Evolutionary conservation across 1,140 invertebrate species (phyloP), one percentile per base, ranked within the genome.

Genomic region (Dufourea novaeangliae): DNA sequence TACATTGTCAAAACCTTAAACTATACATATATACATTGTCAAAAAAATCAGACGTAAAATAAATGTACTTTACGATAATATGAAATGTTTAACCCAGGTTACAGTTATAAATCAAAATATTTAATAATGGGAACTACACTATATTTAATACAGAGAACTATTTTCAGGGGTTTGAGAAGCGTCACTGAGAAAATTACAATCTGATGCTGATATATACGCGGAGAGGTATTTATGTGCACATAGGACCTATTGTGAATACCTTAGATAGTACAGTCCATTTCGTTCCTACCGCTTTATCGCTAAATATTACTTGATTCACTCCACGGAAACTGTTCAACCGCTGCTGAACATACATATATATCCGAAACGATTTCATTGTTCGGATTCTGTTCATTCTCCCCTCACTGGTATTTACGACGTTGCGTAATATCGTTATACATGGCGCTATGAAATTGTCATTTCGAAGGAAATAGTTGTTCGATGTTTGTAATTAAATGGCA

Each of bases 191-290:
- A 71, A 76, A 78, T 81, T 52, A 73, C 80, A 67, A 73, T 68
- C 73, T 57, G 69, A 82, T 68, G 39, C 25, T 66, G 68, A 54
- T 78, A 41, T 83, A 78, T 50, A 27, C 17, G n/a, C 39, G 14
- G 5, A 64, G n/a, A n/a, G n/a, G n/a, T n/a, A n/a, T n/a, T n/a
- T n/a, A n/a, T n/a, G 50, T 56, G n/a, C 61, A 27, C 20, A 7
- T 12, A 14, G 50, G 17, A 63, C n/a, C 62, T 78, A 82, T 82
- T 83, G 74, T 74, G 68, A 83, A 83, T 83, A 79, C 61, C 70
- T 82, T 69, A 83, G 80, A 83, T 83, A 79, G 76, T 75, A 79
- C 75, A 79, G 68, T 74, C 76, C 76, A 83, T 83, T 79, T 83
- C 80, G 75, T 44, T 68, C 29, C 64, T 46, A 41, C 72, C 57